Evolutionary conservation across 2,113 vertebrate species (phyloP).

Genomic region (Sinocyclocheilus anshuiensis): DNA sequence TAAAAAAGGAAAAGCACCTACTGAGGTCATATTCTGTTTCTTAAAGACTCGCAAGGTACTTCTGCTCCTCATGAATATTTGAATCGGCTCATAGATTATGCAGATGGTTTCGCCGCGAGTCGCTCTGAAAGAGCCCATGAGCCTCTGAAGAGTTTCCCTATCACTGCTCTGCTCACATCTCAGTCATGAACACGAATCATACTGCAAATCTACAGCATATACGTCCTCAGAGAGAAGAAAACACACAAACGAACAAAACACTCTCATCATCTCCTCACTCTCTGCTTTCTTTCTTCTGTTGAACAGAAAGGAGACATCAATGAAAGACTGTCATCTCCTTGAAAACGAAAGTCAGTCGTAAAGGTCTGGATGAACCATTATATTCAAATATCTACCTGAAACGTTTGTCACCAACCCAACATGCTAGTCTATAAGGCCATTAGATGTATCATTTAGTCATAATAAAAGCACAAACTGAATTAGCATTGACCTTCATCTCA

Average conservation of each 20-base stretch:
- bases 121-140: background rate
- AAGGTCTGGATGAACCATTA: background rate
- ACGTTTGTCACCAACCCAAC: background rate
- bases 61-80: constrained; percentile 50
- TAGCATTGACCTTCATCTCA: background rate
- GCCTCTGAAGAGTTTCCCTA: background rate
- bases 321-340: too few relatives aligned
- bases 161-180: background rate
- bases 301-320: background rate
- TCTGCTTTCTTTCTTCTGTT: background rate
- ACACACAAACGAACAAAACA: background rate
- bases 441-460: background rate
- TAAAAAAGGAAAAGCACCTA: background rate
- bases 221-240: background rate
- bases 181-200: background rate
- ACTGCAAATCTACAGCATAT: background rate
- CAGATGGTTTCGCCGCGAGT: background rate
- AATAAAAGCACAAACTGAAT: background rate
- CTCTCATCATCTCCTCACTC: background rate
- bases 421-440: background rate
- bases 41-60: constrained; percentile 21
- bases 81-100: constrained; percentile 51
- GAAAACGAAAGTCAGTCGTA: background rate
- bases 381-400: background rate
- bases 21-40: constrained; percentile 35